These are phyloP conservation scores for Xestobium rufovillosum DNA, from an alignment of 2,888 invertebrate species.

Conservation along the genomic window DNA sequence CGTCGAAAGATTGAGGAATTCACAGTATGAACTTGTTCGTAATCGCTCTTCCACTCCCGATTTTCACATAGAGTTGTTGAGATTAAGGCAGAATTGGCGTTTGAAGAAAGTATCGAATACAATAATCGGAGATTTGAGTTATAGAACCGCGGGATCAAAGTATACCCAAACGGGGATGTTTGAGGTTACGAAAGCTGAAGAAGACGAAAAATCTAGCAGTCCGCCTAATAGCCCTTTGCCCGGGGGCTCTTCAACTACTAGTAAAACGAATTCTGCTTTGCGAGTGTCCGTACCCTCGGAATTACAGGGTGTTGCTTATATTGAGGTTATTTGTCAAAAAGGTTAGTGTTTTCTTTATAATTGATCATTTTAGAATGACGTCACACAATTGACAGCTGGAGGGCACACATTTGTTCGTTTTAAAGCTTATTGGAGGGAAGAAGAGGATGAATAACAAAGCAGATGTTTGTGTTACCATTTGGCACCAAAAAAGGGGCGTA, in stretches of 20 bases:
- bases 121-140: slow-evolving; percentile 93
- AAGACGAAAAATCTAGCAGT: slow-evolving; percentile 50
- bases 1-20: slow-evolving; percentile 76
- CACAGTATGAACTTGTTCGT: slow-evolving; percentile 71
- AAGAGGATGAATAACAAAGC: no score
- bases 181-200: slow-evolving; percentile 92
- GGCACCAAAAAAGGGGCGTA: no score
- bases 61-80: slow-evolving; percentile 85
- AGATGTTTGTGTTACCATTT: no score
- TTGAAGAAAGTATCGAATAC: slow-evolving; percentile 93
- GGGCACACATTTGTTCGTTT: no score
- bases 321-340: slow-evolving; percentile 92
- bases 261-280: slow-evolving; percentile 65
- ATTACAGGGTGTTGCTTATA: slow-evolving; percentile 91
- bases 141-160: slow-evolving; percentile 90
- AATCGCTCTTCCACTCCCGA: slow-evolving; percentile 69
- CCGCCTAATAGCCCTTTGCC: slow-evolving; percentile 46
- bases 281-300: slow-evolving; percentile 91
- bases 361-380: no score
- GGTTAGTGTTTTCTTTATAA: slow-evolving; percentile 44
- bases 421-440: no score
- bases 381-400: no score
- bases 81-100: slow-evolving; percentile 89
- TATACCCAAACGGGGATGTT: slow-evolving; percentile 90
- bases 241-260: slow-evolving; percentile 44